These are phyloP conservation scores for Xestobium rufovillosum DNA, from an alignment of 2,888 invertebrate genomes.

Conservation along the genomic window DNA sequence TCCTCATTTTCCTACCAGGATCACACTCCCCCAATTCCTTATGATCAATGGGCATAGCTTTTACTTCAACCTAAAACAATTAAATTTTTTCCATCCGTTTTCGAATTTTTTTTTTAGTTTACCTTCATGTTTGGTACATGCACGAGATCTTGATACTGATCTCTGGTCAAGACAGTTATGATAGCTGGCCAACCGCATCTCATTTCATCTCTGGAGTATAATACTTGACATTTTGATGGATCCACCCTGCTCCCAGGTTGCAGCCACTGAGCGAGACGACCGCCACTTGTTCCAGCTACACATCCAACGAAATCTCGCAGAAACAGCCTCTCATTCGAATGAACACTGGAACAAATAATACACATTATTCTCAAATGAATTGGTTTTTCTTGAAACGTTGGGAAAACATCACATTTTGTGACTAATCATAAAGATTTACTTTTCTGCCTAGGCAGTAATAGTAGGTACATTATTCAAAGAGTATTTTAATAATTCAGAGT, in stretches of 20 bases:
- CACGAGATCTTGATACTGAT: constrained; percentile 88
- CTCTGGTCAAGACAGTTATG: constrained; percentile 72
- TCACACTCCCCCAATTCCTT: constrained; percentile 56
- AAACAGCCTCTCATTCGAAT: constrained; percentile 88
- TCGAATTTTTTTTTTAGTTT: constrained; percentile 31
- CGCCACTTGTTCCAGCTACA: constrained; percentile 75
- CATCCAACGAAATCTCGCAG: constrained; percentile 87
- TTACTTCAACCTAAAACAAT: constrained; percentile 55
- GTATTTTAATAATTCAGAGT: too few species aligned
- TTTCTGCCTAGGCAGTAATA: too few species aligned
- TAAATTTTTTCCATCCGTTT: too few species aligned
- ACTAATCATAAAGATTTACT: too few species aligned
- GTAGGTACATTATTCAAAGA: neutral
- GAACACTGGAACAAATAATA: constrained; percentile 52
- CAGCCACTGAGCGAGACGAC: constrained; percentile 88
- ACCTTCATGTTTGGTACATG: constrained; percentile 80
- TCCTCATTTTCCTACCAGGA: constrained; percentile 51
- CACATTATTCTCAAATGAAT: constrained; percentile 6
- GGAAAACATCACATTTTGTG: neutral
- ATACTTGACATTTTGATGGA: constrained; percentile 77
- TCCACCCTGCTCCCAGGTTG: constrained; percentile 90
- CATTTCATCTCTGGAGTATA: constrained; percentile 62
- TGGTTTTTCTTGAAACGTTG: neutral
- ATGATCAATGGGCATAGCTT: constrained; percentile 63
- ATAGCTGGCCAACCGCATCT: constrained; percentile 80